phyloP scores from a whole-genome alignment of 2,797 vertebrate genomes.

The Lemur catta region DNA sequence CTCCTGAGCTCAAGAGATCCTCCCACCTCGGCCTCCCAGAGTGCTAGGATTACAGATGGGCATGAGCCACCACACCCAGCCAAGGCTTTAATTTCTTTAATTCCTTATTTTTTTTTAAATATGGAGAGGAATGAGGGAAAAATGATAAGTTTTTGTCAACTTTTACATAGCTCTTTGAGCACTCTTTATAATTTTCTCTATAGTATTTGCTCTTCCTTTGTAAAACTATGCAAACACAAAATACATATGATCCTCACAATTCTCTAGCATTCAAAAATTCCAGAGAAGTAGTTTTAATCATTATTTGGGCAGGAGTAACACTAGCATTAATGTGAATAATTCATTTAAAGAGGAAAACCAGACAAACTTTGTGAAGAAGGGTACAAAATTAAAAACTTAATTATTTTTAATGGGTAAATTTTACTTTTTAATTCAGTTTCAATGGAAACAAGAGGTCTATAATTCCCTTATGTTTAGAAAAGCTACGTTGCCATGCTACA shows the following conservation, averaged over 20 bases:
- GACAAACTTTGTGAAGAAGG: background rate
- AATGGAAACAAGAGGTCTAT: background rate
- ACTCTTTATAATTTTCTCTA: background rate
- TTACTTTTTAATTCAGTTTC: constrained; percentile 13
- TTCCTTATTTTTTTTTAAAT: background rate
- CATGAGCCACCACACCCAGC: too few relatives aligned
- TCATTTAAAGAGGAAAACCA: background rate
- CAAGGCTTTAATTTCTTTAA: background rate
- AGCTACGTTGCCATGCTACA: constrained; percentile 15
- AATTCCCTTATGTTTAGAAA: background rate
- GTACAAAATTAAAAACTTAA: background rate
- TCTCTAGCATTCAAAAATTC: constrained; percentile 13
- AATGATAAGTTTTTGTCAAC: background rate
- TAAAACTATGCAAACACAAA: constrained; percentile 27
- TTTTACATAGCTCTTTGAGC: background rate
- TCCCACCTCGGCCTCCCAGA: too few relatives aligned
- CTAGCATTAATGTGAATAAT: constrained; percentile 17
- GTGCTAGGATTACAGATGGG: too few relatives aligned
- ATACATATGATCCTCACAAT: background rate
- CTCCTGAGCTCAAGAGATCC: too few relatives aligned
- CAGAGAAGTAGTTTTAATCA: constrained; percentile 23
- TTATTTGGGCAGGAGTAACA: background rate
- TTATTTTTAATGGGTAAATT: background rate
- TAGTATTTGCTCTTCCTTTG: background rate
- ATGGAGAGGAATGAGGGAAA: background rate